These are phyloP conservation scores for Poeciliopsis retropinna DNA, from an alignment of 2,113 vertebrate species.

Conservation along the genomic window DNA sequence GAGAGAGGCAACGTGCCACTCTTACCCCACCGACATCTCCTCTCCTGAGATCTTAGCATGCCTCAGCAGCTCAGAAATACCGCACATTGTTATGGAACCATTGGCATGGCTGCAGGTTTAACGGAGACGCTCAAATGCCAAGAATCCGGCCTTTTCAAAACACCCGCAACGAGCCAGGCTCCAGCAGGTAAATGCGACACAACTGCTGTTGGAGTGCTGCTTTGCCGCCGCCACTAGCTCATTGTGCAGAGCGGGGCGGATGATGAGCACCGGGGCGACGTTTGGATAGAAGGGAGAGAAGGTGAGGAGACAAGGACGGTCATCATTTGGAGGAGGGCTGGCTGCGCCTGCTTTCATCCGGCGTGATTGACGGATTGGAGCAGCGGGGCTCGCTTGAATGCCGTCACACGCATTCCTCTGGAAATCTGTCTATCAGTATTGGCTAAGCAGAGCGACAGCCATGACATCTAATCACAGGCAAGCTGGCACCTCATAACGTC, in stretches of 20 bases:
- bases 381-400: slow-evolving; percentile 78
- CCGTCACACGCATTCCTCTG: slow-evolving; percentile 74
- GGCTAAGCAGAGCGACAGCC: slow-evolving; percentile 86
- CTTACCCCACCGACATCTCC: slow-evolving; percentile 41
- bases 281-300: slow-evolving; percentile 48
- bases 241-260: slow-evolving; percentile 9
- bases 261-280: slow-evolving; percentile 19
- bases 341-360: slow-evolving; percentile 61
- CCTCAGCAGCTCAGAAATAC: slow-evolving; percentile 40
- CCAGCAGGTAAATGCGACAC: slow-evolving; percentile 34
- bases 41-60: slow-evolving; percentile 59
- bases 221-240: not conserved
- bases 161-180: slow-evolving; percentile 30
- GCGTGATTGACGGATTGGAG: slow-evolving; percentile 82
- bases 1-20: slow-evolving; percentile 44
- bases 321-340: slow-evolving; percentile 65
- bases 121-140: slow-evolving; percentile 33
- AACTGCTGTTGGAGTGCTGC: slow-evolving; percentile 24
- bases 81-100: slow-evolving; percentile 52
- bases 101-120: slow-evolving; percentile 38
- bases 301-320: slow-evolving; percentile 68
- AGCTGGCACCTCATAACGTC: slow-evolving; percentile 86
- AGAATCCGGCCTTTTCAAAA: slow-evolving; percentile 38
- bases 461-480: slow-evolving; percentile 88
- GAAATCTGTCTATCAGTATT: slow-evolving; percentile 87